Percentiles rank a stretch among this genome's conserved stretches.
phyloP scores from a whole-genome alignment of 1,140 invertebrate species.

The Trinorchestia longiramus region DNA sequence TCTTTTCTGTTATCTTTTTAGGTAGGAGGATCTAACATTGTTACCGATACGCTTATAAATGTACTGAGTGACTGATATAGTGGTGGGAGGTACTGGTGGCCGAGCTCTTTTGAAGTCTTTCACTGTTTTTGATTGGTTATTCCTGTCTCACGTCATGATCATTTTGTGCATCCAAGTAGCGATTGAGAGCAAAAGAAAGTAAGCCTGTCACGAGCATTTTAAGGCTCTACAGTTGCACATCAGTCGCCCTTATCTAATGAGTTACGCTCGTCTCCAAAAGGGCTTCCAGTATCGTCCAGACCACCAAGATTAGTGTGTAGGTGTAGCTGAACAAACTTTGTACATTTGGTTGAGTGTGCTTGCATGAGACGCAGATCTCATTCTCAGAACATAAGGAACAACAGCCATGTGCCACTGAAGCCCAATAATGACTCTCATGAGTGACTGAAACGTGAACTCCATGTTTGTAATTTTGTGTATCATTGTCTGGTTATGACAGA shows the following conservation, averaged over 20 bases:
- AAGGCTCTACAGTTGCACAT: not conserved
- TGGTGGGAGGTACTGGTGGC: conserved; percentile 43
- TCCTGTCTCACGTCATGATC: not conserved
- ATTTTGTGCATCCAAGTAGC: not conserved
- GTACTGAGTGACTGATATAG: conserved; percentile 46
- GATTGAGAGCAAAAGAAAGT: conserved; percentile 1
- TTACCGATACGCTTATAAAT: conserved; percentile 55
- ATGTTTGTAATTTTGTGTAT: conserved; percentile 54
- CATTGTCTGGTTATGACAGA: conserved; percentile 5
- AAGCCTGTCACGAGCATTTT: not conserved
- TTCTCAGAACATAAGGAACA: not conserved
- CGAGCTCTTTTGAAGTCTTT: conserved; percentile 40
- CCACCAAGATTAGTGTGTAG: conserved; percentile 43
- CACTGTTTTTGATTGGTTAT: conserved; percentile 10
- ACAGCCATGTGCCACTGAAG: not conserved
- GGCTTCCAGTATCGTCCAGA: conserved; percentile 49
- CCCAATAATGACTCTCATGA: conserved; percentile 34
- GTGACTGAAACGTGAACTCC: conserved; percentile 7
- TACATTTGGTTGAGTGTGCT: conserved; percentile 15
- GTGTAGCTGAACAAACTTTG: conserved; percentile 50
- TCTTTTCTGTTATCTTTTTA: conserved; percentile 31
- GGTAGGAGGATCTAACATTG: conserved; percentile 47
- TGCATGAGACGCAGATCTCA: not conserved
- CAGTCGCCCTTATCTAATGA: not conserved
- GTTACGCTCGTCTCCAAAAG: conserved; percentile 42